Evolutionary conservation across 2,113 vertebrate genomes (phyloP).

Genomic region (Orthonyx spaldingii): DNA sequence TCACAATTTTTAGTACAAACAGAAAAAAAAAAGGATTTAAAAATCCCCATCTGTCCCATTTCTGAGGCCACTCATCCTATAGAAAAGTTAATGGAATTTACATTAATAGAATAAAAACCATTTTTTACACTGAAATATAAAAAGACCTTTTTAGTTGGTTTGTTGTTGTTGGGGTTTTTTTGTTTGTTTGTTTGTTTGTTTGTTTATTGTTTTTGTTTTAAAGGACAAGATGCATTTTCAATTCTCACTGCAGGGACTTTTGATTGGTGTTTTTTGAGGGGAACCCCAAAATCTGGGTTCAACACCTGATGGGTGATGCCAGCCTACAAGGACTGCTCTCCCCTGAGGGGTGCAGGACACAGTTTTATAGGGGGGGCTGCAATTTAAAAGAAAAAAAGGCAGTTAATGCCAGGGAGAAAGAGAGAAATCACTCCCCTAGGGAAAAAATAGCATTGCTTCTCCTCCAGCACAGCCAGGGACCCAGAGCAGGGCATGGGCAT

Average conservation of each 20-base stretch:
- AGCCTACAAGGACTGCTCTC: conserved; percentile 85
- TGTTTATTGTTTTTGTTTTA: neutral
- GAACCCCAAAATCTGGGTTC: neutral
- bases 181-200: too few relatives aligned
- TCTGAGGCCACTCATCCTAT: neutral
- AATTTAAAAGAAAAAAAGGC: conserved; percentile 83
- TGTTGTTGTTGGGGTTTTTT: neutral
- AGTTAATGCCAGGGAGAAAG: neutral
- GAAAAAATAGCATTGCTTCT: neutral
- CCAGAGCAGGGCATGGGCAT: neutral
- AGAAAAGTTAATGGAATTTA: neutral
- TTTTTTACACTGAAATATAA: neutral
- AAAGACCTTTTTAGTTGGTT: neutral
- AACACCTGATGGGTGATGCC: conserved; percentile 66
- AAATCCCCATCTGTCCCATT: neutral
- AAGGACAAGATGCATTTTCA: neutral
- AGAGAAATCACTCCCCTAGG: fast-evolving
- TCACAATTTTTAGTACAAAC: conserved; percentile 44
- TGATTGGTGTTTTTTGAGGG: neutral
- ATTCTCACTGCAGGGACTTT: neutral
- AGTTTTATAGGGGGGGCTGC: conserved; percentile 87
- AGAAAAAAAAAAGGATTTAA: neutral
- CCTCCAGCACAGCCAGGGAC: neutral
- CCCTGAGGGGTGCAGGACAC: conserved; percentile 84
- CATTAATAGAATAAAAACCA: neutral